Evolutionary conservation across 1,140 invertebrate genomes (phyloP), one percentile per base, ranked within the genome.

Genomic region (Apis dorsata): DNA sequence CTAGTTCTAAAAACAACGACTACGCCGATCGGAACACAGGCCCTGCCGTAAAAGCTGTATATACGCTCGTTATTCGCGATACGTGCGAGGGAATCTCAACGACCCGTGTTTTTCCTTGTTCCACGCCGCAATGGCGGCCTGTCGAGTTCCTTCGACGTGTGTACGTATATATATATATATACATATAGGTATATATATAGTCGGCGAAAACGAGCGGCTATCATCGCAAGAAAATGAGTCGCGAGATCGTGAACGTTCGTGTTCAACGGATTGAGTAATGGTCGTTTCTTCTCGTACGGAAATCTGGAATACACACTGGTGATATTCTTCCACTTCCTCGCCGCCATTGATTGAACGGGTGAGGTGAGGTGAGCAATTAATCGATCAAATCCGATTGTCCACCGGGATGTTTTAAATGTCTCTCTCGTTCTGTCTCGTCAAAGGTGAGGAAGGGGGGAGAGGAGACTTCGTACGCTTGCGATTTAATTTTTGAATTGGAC

Each of bases 201-300:
- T 24, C 77, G 70, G 85, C 34, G 83, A 75, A 75, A 80, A 78
- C 55, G 60, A 59, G 49, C 28, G 68, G 53, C 13, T 66, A 21
- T 59, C 53, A 17, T 59, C 17, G 66, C 57, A 79, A 83, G 71
- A 81, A 88, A 86, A 81, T 59, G 34, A 44, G 60, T 24, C 51
- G 51, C 28, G 55, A 53, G 87, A 80, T 86, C 80, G 44, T 72
- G 85, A 51, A 65, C 59, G 81, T 79, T 86, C 78, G 75, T 82
- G 75, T 57, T 19, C 81, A 44, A 80, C 60, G 71, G 71, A 81
- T 77, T 34, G 83, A 89, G 55, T 81, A 83, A 88, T 74, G 17
- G 60, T 80, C 24, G 53, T 75, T 7, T 88, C 73, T 87, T 83
- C 81, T 70, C 81, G 80, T 85, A 89, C 88, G 88, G 90, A 89